Evolutionary conservation across 2,888 invertebrate genomes (phyloP), one percentile per base, ranked within the genome.

Genomic region (Trilocha varians): DNA sequence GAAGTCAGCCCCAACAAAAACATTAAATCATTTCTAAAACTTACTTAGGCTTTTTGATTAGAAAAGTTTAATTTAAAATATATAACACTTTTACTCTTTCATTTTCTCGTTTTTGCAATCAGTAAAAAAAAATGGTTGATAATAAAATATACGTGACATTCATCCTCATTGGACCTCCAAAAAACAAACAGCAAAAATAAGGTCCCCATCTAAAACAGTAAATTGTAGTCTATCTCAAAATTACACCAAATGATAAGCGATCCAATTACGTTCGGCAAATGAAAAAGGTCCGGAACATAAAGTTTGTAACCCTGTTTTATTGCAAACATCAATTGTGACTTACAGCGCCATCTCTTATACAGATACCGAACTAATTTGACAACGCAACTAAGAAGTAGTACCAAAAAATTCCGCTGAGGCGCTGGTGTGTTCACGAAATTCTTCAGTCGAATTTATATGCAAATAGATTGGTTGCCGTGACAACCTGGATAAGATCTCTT

Each of bases 101-200:
- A n/a, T n/a, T n/a, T n/a, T n/a, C n/a, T n/a, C n/a, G n/a, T n/a
- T n/a, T n/a, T n/a, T n/a, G n/a, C n/a, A n/a, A n/a, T n/a, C n/a
- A n/a, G n/a, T n/a, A n/a, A n/a, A n/a, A n/a, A n/a, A n/a, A n/a
- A n/a, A n/a, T n/a, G n/a, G n/a, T n/a, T n/a, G n/a, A n/a, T n/a
- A n/a, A n/a, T n/a, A n/a, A n/a, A n/a, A n/a, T n/a, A n/a, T n/a
- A n/a, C n/a, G n/a, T n/a, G n/a, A n/a, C n/a, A n/a, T n/a, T 4
- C 25, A 2, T 25, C 25, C 11, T 25, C 11, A 2, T 25, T 5
- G 11, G 11, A 25, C 11, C 25, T 25, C 25, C 8, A 9, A 25
- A 17, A 36, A 38, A 36, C 39, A 40, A 16, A 41, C 41, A 43
- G 36, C 15, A 35, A 35, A 33, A 33, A 48, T 46, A 48, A 40